Base-by-base conservation (phyloP, 2,797 vertebrate genomes). In the Pempheris klunzingeri region DNA sequence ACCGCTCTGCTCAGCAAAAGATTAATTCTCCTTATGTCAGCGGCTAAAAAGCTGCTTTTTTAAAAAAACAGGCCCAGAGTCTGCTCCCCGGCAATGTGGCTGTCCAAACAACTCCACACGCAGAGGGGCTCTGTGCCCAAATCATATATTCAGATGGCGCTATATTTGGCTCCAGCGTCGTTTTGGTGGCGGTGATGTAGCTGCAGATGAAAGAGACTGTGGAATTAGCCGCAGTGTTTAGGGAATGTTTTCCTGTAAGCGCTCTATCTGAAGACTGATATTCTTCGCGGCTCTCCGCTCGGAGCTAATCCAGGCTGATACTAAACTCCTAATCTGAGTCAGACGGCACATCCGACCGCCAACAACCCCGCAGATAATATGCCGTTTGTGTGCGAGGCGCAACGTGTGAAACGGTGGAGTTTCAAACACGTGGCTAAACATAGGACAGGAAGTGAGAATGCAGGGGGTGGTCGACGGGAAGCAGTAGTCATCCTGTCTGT, bases 141-240 rank as follows among this genome's bases (percentile, higher is more conserved):
- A 65, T 82, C 68, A 67, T 70, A 73, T 44, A 66, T 78, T 71
- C 67, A 71, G 13, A 13, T 14, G 30, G 28, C 0, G 32, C 81
- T 82, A 78, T 60, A 77, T 76, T 59, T 74, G 62, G 76, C 78
- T 53, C 11, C 1, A 0, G 36, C 60, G 34, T 54, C 38, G 65
- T 77, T 63, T 47, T 34, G 70, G 72, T 62, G 75, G 72, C 59
- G 75, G 78, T 46, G 14, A 50, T 54, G 73, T 64, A 72, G 41
- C 53, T 26, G n/a, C 44, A 73, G 80, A 87, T 88, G 66, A 86
- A 80, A 86, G 82, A 76, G 82, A 86, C 62, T 80, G 13, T 24
- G 62, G 69, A 80, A 81, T 82, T 50, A 80, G 58, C 62, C 8
- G 1, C 55, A 18, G 61, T 11, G 12, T 81, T 79, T 11, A 46